Evolutionary conservation across 2,797 vertebrate genomes (phyloP).

Genomic region (Sebastiscus tertius): DNA sequence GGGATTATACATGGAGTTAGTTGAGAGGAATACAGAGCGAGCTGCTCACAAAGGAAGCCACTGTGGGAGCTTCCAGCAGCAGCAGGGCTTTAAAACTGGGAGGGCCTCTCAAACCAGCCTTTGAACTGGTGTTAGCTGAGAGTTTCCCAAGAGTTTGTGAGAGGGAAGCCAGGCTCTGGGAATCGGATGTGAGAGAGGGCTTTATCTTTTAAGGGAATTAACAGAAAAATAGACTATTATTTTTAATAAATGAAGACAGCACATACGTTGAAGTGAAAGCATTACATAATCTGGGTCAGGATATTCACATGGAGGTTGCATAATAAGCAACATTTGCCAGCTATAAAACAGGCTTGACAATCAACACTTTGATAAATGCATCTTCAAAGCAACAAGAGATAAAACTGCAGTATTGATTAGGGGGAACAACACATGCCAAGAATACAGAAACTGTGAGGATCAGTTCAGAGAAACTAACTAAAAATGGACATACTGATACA

Average conservation of each 20-base stretch:
- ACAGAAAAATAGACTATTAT: not conserved
- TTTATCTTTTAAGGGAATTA: not conserved
- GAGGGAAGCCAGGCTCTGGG: slow-evolving; percentile 54
- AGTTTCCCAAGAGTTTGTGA: slow-evolving; percentile 71
- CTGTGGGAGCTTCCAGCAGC: slow-evolving; percentile 75
- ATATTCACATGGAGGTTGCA: not conserved
- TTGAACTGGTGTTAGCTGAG: slow-evolving; percentile 68
- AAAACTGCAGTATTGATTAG: not conserved
- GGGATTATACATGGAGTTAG: slow-evolving; percentile 41
- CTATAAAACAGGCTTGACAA: not conserved
- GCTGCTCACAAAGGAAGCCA: slow-evolving; percentile 71
- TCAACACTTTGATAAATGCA: not conserved
- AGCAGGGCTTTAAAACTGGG: slow-evolving; percentile 57
- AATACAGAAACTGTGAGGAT: not conserved
- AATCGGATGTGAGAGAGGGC: slow-evolving; percentile 44
- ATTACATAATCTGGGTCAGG: not conserved
- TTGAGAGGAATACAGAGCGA: slow-evolving; percentile 73
- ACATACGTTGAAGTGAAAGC: not conserved
- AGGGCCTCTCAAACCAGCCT: slow-evolving; percentile 65
- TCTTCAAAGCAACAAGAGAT: not conserved
- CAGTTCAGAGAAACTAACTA: not conserved
- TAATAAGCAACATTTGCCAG: not conserved
- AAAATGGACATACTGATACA: not conserved
- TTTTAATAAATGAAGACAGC: not conserved
- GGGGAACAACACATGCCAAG: no score